Evolutionary conservation across 2,113 vertebrate genomes (phyloP).

Genomic region (Cichladusa arquata): DNA sequence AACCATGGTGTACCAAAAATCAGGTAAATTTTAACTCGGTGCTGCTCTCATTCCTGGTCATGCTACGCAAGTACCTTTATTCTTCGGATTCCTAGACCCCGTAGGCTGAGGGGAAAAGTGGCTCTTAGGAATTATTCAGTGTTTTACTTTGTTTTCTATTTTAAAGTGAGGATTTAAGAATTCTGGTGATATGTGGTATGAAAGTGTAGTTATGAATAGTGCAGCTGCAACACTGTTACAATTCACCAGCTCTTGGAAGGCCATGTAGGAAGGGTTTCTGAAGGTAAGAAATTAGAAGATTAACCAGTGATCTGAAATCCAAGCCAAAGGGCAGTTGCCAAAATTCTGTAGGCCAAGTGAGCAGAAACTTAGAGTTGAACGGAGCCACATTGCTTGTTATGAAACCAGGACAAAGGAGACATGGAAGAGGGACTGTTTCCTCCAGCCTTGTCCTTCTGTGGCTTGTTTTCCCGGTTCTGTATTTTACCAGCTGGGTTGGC

Average conservation of each 20-base stretch:
- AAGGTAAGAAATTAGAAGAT: not conserved
- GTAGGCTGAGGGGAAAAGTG: not conserved
- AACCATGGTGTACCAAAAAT: not conserved
- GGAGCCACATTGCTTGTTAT: not conserved
- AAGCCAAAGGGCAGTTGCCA: not conserved
- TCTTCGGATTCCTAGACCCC: not conserved
- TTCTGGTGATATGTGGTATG: not conserved
- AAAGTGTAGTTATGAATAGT: not conserved
- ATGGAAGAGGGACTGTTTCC: not conserved
- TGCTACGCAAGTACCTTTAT: not conserved
- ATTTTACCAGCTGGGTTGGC: not conserved
- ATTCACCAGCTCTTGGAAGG: not conserved
- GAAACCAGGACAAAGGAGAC: conserved; percentile 18
- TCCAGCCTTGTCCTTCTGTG: not conserved
- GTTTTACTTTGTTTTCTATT: not conserved
- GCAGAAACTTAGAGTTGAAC: not conserved
- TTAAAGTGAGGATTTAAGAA: not conserved
- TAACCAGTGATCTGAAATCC: not conserved
- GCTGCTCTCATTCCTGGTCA: not conserved
- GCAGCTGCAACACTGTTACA: not conserved
- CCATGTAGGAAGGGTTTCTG: not conserved
- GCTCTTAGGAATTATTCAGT: not conserved
- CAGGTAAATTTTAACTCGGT: not conserved
- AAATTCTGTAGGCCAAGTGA: not conserved
- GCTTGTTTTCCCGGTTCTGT: not conserved